Conservation (phyloP, 2,797 vertebrate species). For the Eulemur mongoz region DNA sequence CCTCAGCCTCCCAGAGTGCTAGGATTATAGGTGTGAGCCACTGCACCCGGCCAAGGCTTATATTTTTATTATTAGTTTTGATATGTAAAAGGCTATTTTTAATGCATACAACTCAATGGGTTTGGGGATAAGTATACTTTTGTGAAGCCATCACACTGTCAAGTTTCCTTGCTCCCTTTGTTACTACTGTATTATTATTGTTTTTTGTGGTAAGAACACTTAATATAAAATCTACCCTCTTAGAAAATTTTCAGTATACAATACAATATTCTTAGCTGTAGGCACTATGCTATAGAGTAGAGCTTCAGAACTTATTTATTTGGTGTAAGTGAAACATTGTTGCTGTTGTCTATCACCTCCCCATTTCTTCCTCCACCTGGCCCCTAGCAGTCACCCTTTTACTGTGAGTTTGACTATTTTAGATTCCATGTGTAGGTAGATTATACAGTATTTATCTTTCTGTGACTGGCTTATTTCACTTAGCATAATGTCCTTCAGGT, state of each 20-base stretch:
- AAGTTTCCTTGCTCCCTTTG: not conserved
- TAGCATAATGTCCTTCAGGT: not conserved
- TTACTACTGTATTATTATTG: not conserved
- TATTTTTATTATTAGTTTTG: not conserved
- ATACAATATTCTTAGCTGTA: not conserved
- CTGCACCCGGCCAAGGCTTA: not conserved
- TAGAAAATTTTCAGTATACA: not conserved
- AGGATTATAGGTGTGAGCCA: too few species aligned
- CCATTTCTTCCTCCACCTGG: not conserved
- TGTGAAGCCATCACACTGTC: not conserved
- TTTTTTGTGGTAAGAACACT: not conserved
- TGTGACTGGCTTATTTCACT: not conserved
- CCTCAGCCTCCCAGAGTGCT: too few species aligned
- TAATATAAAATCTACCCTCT: not conserved
- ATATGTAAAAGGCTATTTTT: not conserved
- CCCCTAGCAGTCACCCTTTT: not conserved
- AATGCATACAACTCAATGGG: not conserved
- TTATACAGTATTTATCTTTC: not conserved
- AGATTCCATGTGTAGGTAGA: not conserved
- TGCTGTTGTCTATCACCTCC: not conserved
- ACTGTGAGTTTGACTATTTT: not conserved
- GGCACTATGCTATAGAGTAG: not conserved
- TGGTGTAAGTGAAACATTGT: not conserved
- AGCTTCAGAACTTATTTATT: not conserved
- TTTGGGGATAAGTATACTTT: not conserved